These are phyloP conservation scores for Zeugodacus cucurbitae DNA, from an alignment of 1,140 invertebrate species.

Conservation along the genomic window DNA sequence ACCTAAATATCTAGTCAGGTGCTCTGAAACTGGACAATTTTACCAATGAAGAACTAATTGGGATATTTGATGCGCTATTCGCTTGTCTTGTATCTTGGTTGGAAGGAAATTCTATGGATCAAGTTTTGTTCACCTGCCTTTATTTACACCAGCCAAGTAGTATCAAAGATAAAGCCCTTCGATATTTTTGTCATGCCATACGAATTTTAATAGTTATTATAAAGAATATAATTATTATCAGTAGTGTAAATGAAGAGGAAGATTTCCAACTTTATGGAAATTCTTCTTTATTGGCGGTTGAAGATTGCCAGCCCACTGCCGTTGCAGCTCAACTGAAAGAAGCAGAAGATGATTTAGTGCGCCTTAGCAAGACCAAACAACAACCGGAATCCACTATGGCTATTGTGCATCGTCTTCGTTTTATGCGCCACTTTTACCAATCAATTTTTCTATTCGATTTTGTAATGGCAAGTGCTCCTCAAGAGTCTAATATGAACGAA, in stretches of 20 bases:
- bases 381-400: conserved; percentile 69
- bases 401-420: conserved; percentile 84
- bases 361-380: conserved; percentile 74
- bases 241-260: conserved; percentile 93
- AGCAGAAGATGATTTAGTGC: conserved; percentile 91
- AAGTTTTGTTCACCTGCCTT: conserved; percentile 97
- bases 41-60: conserved; percentile 78
- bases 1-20: conserved; percentile 71
- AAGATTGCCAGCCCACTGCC: conserved; percentile 85
- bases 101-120: conserved; percentile 94
- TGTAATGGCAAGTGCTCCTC: conserved; percentile 69
- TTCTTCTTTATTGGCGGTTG: conserved; percentile 88
- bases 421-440: conserved; percentile 87
- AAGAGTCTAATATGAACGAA: conserved; percentile 74
- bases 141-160: conserved; percentile 91
- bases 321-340: conserved; percentile 87
- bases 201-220: conserved; percentile 93
- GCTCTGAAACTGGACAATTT: conserved; percentile 84
- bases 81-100: conserved; percentile 94
- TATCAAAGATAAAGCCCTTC: conserved; percentile 86
- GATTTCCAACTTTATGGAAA: conserved; percentile 91
- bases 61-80: conserved; percentile 93
- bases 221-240: conserved; percentile 87
- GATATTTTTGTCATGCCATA: conserved; percentile 87
- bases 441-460: conserved; percentile 77